These are phyloP conservation scores for Drosophila mayaguana DNA, from an alignment of 2,888 invertebrate species.

Conservation along the genomic window DNA sequence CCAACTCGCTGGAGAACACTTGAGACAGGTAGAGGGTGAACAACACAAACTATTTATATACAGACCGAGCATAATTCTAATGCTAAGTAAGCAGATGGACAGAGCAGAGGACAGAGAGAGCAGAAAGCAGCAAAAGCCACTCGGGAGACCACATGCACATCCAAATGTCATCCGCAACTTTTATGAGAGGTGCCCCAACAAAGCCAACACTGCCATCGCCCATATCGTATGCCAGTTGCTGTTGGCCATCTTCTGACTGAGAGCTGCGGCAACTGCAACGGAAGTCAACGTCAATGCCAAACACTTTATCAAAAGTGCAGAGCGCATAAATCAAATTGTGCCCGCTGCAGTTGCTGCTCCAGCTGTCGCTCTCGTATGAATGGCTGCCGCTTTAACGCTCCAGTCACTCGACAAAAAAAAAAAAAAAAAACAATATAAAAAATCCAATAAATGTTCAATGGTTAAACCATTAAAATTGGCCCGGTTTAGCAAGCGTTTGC, in stretches of 20 bases:
- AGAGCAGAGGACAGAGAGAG: not conserved
- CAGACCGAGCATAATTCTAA: conserved; percentile 63
- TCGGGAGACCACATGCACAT: conserved; percentile 22
- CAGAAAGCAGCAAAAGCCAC: conserved; percentile 37
- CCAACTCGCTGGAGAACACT: conserved; percentile 38
- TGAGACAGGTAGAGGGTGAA: conserved; percentile 39
- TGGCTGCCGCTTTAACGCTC: conserved; percentile 24
- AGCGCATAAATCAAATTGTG: conserved; percentile 68
- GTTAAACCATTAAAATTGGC: conserved; percentile 54
- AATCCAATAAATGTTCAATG: conserved; percentile 52
- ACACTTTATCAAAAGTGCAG: conserved; percentile 75
- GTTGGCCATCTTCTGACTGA: conserved; percentile 17
- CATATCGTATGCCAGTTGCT: conserved; percentile 15
- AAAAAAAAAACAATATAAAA: not conserved
- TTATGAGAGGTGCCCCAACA: conserved; percentile 40
- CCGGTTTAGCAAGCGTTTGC: conserved; percentile 34
- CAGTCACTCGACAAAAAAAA: conserved; percentile 26
- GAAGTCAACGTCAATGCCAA: conserved; percentile 55
- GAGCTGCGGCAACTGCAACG: conserved; percentile 18
- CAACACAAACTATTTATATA: conserved; percentile 48
- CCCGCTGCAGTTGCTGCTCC: conserved; percentile 24
- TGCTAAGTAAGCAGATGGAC: conserved; percentile 52
- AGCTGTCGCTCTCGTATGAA: conserved; percentile 55
- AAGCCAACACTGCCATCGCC: conserved; percentile 40
- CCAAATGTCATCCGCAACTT: conserved; percentile 40